These are phyloP conservation scores for Macroteleia sp. DNA, from an alignment of 2,888 invertebrate genomes.

Conservation along the genomic window DNA sequence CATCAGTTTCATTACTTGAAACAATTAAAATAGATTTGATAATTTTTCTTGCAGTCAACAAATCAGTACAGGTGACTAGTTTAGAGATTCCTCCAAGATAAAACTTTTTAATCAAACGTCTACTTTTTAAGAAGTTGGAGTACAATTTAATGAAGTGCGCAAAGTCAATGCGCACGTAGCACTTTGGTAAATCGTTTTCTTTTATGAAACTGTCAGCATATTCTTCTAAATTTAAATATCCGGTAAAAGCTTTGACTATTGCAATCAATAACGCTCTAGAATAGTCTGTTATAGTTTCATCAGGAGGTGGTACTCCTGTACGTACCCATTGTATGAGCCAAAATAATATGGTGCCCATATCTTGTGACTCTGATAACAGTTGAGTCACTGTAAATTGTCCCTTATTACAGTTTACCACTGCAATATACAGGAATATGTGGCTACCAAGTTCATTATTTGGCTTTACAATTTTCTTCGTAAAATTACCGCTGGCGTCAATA, in stretches of 20 bases:
- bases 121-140: not conserved
- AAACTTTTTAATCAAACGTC: not conserved
- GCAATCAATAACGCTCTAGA: not conserved
- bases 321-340: not conserved
- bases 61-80: not conserved
- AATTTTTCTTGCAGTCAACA: not conserved
- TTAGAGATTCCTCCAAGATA: not conserved
- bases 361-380: too few species aligned
- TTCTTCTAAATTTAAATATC: not conserved
- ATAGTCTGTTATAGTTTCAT: not conserved
- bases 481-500: not conserved
- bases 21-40: not conserved
- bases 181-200: not conserved
- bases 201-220: not conserved
- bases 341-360: not conserved
- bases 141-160: not conserved
- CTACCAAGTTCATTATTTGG: not conserved
- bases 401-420: too few species aligned
- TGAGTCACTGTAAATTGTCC: too few species aligned
- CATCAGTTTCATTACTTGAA: not conserved
- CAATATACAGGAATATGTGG: not conserved
- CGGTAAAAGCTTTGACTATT: not conserved
- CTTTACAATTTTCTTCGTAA: not conserved
- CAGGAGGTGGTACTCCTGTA: not conserved
- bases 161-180: not conserved